Evolutionary conservation across 2,797 vertebrate genomes (phyloP).

Genomic region (Sebastiscus tertius): DNA sequence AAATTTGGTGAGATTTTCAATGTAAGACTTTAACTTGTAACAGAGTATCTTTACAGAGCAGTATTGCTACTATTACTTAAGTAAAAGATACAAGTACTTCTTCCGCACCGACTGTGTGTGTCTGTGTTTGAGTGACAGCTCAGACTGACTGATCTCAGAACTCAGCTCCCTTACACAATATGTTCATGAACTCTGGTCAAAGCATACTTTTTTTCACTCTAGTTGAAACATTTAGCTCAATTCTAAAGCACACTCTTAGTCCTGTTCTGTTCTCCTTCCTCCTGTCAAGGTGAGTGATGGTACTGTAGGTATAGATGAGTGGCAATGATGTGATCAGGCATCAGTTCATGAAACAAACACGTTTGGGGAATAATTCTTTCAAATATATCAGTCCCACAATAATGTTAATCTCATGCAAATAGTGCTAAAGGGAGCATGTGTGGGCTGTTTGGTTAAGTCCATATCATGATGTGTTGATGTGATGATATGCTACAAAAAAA

Average conservation of each 20-base stretch:
- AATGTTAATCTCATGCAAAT: neutral
- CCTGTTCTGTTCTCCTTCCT: neutral
- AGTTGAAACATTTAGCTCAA: neutral
- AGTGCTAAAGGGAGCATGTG: neutral
- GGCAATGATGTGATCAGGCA: neutral
- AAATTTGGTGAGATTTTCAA: neutral
- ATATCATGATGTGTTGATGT: neutral
- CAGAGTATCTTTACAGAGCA: neutral
- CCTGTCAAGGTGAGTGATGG: neutral
- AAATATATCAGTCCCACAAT: neutral
- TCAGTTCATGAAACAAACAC: neutral
- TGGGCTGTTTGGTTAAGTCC: neutral
- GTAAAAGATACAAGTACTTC: neutral
- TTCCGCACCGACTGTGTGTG: neutral
- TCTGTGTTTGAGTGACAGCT: neutral
- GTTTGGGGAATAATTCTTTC: neutral
- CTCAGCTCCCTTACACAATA: neutral
- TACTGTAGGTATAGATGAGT: neutral
- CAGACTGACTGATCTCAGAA: neutral
- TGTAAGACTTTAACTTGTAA: neutral
- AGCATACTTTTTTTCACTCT: no score
- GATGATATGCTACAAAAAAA: conserved; percentile 19
- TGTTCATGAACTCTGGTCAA: no score
- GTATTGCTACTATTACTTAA: neutral
- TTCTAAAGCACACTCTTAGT: neutral